Evolutionary conservation across 2,113 vertebrate genomes (phyloP).

Genomic region (Nematolebias whitei): DNA sequence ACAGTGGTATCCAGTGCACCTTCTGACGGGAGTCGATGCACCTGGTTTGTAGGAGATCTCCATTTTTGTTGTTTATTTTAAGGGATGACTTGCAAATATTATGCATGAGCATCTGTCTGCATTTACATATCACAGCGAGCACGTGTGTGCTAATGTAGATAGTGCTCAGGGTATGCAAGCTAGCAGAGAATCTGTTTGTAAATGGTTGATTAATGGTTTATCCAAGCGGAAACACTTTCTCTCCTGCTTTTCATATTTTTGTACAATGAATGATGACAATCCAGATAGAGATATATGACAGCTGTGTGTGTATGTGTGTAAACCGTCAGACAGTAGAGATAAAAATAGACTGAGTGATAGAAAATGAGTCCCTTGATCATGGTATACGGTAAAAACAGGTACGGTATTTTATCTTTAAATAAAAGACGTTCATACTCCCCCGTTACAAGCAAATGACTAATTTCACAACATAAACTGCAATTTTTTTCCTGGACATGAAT

Average conservation of each 20-base stretch:
- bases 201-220: slow-evolving; percentile 58
- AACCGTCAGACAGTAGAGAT: slow-evolving; percentile 27
- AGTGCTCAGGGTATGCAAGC: slow-evolving; percentile 8
- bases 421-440: slow-evolving; percentile 45
- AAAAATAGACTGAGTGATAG: slow-evolving; percentile 26
- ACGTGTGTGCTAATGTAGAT: slow-evolving; percentile 23
- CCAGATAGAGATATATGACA: slow-evolving; percentile 4
- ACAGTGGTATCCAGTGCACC: slow-evolving; percentile 9
- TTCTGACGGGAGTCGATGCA: slow-evolving; percentile 18
- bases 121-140: slow-evolving; percentile 68
- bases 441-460: slow-evolving; percentile 22
- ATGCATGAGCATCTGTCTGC: slow-evolving; percentile 71
- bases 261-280: slow-evolving; percentile 20
- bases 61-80: slow-evolving; percentile 47
- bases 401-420: slow-evolving; percentile 52
- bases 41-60: slow-evolving; percentile 36
- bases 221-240: slow-evolving; percentile 32
- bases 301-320: slow-evolving; percentile 22
- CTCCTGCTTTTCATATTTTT: slow-evolving; percentile 48
- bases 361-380: slow-evolving; percentile 53
- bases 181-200: slow-evolving; percentile 24
- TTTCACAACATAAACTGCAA: slow-evolving; percentile 54
- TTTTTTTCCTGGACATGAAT: slow-evolving; percentile 57
- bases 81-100: slow-evolving; percentile 66
- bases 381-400: slow-evolving; percentile 36